Conservation (phyloP, 2,113 vertebrate species). For the Etheostoma cragini region DNA sequence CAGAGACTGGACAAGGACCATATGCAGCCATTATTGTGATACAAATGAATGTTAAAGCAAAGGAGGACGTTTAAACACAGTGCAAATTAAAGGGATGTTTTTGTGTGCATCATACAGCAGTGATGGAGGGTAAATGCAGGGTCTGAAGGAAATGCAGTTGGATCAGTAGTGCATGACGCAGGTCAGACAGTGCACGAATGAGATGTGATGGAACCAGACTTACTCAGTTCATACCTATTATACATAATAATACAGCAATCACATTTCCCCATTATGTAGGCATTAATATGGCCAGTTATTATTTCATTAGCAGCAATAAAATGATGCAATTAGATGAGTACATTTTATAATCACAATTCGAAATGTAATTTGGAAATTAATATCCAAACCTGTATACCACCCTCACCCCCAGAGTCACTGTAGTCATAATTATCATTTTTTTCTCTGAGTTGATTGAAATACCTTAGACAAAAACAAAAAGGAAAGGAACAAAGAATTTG, state of each 20-base stretch:
- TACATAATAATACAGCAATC: constrained; percentile 13
- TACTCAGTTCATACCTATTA: constrained; percentile 12
- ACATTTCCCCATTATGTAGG: neutral
- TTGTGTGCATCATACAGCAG: neutral
- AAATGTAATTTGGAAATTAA: constrained; percentile 19
- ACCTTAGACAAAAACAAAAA: neutral
- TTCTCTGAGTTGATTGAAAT: constrained; percentile 3
- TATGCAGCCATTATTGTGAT: constrained; percentile 47
- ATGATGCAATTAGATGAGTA: neutral
- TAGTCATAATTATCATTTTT: neutral
- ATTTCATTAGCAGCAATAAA: constrained; percentile 29
- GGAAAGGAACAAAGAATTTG: constrained; percentile 9
- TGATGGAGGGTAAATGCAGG: constrained; percentile 12
- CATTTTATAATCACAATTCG: neutral
- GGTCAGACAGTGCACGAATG: constrained; percentile 40
- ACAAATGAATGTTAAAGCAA: constrained; percentile 37
- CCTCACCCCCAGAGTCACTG: neutral
- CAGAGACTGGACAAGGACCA: constrained; percentile 48
- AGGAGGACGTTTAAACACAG: constrained; percentile 17
- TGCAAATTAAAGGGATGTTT: constrained; percentile 17
- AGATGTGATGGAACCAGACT: constrained; percentile 31
- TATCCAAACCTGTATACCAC: neutral
- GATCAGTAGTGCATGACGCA: constrained; percentile 16
- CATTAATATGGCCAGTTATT: constrained; percentile 6
- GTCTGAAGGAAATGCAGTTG: constrained; percentile 3